Conservation (phyloP, 2,888 invertebrate genomes). For the Hedya salicella region DNA sequence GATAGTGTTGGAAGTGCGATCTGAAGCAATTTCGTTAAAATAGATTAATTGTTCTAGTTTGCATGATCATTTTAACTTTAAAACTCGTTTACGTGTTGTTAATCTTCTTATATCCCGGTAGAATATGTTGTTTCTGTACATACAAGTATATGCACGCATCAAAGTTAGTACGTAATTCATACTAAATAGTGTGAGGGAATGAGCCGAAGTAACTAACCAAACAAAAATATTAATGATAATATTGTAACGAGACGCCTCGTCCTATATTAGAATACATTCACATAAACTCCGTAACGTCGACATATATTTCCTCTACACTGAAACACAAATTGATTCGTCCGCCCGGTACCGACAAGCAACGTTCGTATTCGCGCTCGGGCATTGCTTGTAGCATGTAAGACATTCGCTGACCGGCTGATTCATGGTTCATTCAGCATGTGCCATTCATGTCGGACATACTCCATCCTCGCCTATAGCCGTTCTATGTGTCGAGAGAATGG, state of each 20-base stretch:
- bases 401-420: slow-evolving; percentile 41
- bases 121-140: not conserved
- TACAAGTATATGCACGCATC: no score
- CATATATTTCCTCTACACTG: slow-evolving; percentile 1
- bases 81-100: not conserved
- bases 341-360: slow-evolving; percentile 35
- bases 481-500: slow-evolving; percentile 16
- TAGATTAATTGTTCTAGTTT: slow-evolving; percentile 27
- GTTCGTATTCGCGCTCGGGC: slow-evolving; percentile 39
- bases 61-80: slow-evolving; percentile 14
- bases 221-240: not conserved
- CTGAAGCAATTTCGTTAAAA: slow-evolving; percentile 23
- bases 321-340: slow-evolving; percentile 42
- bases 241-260: not conserved
- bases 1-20: slow-evolving; percentile 16
- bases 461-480: slow-evolving; percentile 28
- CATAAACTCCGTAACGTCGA: not conserved
- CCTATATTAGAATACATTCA: not conserved
- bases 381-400: slow-evolving; percentile 41
- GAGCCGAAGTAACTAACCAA: no score
- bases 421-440: slow-evolving; percentile 41
- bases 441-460: slow-evolving; percentile 39
- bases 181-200: no score
- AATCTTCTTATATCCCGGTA: no score
- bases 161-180: no score